These are phyloP conservation scores for Esox niger DNA, from an alignment of 2,113 vertebrate genomes.

Conservation along the genomic window DNA sequence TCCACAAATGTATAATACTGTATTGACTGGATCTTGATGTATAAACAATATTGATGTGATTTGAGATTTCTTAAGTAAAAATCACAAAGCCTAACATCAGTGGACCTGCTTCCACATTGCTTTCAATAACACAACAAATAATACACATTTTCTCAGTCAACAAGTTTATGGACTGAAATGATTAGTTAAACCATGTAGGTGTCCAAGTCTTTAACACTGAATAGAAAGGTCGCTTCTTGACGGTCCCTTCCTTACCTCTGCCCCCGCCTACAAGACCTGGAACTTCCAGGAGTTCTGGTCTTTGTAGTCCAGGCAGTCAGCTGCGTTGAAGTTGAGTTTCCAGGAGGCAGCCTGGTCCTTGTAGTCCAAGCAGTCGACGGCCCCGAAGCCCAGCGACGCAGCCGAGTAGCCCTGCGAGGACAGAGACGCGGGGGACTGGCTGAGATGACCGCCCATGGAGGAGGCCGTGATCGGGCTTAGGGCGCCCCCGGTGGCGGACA, in stretches of 20 bases:
- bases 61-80: background rate
- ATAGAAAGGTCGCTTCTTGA: conserved; percentile 6
- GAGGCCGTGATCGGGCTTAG: conserved; percentile 81
- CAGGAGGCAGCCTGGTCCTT: conserved; percentile 80
- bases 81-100: conserved; percentile 21
- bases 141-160: conserved; percentile 16
- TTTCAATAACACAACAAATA: conserved; percentile 9
- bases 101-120: conserved; percentile 22
- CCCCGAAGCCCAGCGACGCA: conserved; percentile 76
- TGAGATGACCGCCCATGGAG: conserved; percentile 77
- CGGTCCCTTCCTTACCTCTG: conserved; percentile 28
- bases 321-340: conserved; percentile 84
- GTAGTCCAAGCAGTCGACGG: conserved; percentile 85
- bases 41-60: background rate
- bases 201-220: conserved; percentile 33
- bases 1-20: too few relatives aligned
- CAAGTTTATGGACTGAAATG: conserved; percentile 26
- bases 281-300: conserved; percentile 91
- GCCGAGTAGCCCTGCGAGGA: conserved; percentile 80
- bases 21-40: too few relatives aligned
- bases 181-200: conserved; percentile 25
- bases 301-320: conserved; percentile 89
- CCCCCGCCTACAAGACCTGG: conserved; percentile 78
- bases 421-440: conserved; percentile 78
- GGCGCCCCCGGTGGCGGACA: conserved; percentile 76